phyloP scores from a whole-genome alignment of 1,140 invertebrate species.

The Drosophila asahinai region DNA sequence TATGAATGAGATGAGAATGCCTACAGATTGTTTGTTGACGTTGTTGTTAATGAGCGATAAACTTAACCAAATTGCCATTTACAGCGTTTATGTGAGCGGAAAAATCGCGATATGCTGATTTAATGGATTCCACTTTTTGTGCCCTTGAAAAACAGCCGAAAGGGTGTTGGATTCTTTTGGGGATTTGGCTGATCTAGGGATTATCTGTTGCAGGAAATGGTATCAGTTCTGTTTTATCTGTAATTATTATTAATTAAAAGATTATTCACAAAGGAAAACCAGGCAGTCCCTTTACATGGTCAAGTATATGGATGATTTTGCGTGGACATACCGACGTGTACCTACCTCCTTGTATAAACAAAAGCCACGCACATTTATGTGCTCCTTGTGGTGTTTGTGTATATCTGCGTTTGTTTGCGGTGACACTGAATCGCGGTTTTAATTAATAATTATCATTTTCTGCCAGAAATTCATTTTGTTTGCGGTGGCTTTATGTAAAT shows the following conservation, averaged over 20 bases:
- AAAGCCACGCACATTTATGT: background rate
- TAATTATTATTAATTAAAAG: too few relatives aligned
- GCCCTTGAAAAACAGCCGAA: background rate
- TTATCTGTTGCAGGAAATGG: background rate
- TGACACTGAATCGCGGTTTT: conserved; percentile 68
- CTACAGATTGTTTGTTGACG: conserved; percentile 44
- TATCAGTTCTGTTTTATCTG: too few relatives aligned
- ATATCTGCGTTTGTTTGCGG: conserved; percentile 41
- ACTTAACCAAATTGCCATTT: conserved; percentile 45
- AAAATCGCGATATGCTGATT: conserved; percentile 3
- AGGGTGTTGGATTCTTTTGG: background rate
- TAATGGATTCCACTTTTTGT: conserved; percentile 6
- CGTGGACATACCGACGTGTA: background rate
- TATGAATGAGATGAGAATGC: conserved; percentile 65
- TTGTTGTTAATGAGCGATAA: conserved; percentile 61
- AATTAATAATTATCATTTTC: conserved; percentile 73
- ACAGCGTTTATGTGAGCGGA: conserved; percentile 16
- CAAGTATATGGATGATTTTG: background rate
- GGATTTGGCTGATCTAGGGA: background rate
- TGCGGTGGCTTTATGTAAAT: conserved; percentile 40
- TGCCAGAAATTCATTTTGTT: conserved; percentile 43
- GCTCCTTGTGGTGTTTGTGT: conserved; percentile 13
- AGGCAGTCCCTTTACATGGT: too few relatives aligned
- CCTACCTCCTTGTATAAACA: conserved; percentile 9
- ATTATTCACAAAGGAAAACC: background rate